These are phyloP conservation scores for Octomys mimax DNA, from an alignment of 2,797 vertebrate species.

Conservation along the genomic window DNA sequence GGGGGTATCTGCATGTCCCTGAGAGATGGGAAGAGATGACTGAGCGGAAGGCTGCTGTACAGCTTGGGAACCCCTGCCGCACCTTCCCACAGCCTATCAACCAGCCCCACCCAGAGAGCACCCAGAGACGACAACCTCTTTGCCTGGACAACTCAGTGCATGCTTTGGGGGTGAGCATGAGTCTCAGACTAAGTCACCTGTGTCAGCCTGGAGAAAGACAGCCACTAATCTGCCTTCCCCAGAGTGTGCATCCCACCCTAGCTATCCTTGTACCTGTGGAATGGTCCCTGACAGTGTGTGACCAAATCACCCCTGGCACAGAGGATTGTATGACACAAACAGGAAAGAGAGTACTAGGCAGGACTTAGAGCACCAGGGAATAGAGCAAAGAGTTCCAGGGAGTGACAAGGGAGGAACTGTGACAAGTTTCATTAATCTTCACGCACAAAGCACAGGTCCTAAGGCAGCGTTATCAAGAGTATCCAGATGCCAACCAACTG, in stretches of 20 bases:
- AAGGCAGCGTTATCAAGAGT: background rate
- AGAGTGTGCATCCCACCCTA: background rate
- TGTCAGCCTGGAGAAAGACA: background rate
- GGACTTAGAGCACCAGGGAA: background rate
- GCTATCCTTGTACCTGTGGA: background rate
- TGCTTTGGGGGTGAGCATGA: background rate
- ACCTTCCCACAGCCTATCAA: background rate
- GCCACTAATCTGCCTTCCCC: background rate
- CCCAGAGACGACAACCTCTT: background rate
- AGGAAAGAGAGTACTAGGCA: background rate
- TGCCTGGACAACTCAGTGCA: background rate
- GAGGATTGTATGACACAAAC: background rate
- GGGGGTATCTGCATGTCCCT: background rate
- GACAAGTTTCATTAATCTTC: background rate
- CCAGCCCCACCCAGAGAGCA: background rate
- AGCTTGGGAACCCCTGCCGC: background rate
- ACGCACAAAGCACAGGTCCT: background rate
- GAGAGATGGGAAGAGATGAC: background rate
- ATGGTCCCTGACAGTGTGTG: background rate
- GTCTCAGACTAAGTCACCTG: background rate
- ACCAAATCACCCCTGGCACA: background rate
- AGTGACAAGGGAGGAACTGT: background rate
- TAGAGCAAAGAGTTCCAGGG: background rate
- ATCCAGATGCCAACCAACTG: background rate
- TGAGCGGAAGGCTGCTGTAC: background rate